Base-by-base conservation (phyloP, 2,113 vertebrate species). In the Notothenia rossii region DNA sequence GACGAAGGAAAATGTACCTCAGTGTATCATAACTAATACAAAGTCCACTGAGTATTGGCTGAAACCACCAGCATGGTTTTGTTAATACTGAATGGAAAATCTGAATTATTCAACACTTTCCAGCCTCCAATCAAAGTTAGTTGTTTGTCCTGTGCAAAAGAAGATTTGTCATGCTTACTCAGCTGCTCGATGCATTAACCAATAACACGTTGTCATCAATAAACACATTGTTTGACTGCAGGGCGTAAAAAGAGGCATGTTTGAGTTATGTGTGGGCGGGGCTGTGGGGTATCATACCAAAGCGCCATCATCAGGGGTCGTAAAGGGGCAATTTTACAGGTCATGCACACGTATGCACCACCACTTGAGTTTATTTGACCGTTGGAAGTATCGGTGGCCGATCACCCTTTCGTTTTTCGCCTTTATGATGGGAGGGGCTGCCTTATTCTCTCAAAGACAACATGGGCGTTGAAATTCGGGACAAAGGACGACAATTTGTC, bases 251-350 rank as follows among this genome's bases (percentile, higher is more conserved):
- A 56, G 20, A 25, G 20, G 33, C 9, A 45, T n/a, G n/a, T 33
- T 48, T 36, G 46, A 12, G 33, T 29, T 14, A 20, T 65, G 74
- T 46, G 72, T 46, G 59, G 9, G 29, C 1, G 55, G 9, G 67
- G 22, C 13, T 10, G 8, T 13, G 53, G 48, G 48, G 51, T 8
- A 14, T 72, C 25, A 18, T 46, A 59, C 51, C 43, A 12, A 77
- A 78, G 59, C 70, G 67, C 68, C 86, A 58, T 77, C 49, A 1
- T 40, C 36, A 40, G 36, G 66, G 78, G 75, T 77, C 82, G 80
- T 59, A 14, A 12, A 61, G 62, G 86, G 79, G 25, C 67, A 73
- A 84, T 92, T 93, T 85, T 85, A 87, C 87, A 90, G 93, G 92
- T 91, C 92, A 91, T 75, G 82, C 85, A 72, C 61, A 86, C 74